Conservation (phyloP, 2,797 vertebrate species). For the Mergus octosetaceus region DNA sequence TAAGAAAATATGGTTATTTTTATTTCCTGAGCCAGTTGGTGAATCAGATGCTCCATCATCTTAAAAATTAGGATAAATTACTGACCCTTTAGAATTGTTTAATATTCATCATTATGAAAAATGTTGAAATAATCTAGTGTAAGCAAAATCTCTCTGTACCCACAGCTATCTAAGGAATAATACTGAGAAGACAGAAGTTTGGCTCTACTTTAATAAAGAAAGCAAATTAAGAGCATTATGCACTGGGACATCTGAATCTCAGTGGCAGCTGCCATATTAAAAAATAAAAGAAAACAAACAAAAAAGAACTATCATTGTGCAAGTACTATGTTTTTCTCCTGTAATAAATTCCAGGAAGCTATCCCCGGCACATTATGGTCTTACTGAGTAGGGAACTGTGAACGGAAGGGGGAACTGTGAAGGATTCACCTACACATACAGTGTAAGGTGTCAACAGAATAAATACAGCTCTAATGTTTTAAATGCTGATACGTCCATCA, state of each 20-base stretch:
- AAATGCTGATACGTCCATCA: not conserved
- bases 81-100: not conserved
- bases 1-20: not conserved
- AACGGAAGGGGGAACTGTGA: not conserved
- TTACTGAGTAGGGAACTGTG: not conserved
- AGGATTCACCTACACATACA: not conserved
- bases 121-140: not conserved
- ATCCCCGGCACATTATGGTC: not conserved
- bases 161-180: constrained; percentile 2
- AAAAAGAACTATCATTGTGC: not conserved
- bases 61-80: not conserved
- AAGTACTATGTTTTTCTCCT: not conserved
- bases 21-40: not conserved
- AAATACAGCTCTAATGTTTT: not conserved
- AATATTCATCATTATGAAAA: not conserved
- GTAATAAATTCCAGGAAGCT: not conserved
- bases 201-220: constrained; percentile 55
- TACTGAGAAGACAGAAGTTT: constrained; percentile 29
- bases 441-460: not conserved
- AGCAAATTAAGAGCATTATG: constrained; percentile 58
- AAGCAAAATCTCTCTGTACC: not conserved
- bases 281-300: not conserved
- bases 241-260: constrained; percentile 46
- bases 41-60: not conserved
- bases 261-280: constrained; percentile 54